Conservation (phyloP, 2,888 invertebrate genomes). For the Rotaria socialis region DNA sequence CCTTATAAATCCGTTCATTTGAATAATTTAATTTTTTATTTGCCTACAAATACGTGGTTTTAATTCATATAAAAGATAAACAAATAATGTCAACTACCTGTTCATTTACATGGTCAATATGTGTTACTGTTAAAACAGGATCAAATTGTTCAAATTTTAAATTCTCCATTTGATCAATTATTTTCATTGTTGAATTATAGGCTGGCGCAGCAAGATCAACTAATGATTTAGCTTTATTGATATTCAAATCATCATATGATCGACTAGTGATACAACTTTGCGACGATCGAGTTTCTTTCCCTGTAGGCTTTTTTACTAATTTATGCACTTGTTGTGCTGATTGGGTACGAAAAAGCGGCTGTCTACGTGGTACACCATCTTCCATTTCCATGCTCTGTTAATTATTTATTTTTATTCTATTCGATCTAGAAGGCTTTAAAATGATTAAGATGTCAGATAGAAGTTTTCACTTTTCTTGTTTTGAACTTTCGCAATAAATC, state of each 20-base stretch:
- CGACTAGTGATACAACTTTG: background rate
- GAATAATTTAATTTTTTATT: slow-evolving; percentile 36
- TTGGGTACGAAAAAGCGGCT: slow-evolving; percentile 10
- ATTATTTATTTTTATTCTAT: too few species aligned
- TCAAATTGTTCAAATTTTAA: slow-evolving; percentile 37
- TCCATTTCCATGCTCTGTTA: background rate
- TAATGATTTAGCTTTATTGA: background rate
- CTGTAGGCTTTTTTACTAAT: background rate
- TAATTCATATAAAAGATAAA: too few species aligned
- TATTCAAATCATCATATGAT: slow-evolving; percentile 23
- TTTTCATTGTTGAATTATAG: slow-evolving; percentile 30
- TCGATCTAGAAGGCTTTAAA: background rate
- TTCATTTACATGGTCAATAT: slow-evolving; percentile 4
- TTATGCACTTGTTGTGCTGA: background rate
- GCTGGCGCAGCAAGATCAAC: background rate
- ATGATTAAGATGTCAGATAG: background rate
- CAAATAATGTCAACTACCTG: background rate
- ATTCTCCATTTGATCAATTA: slow-evolving; percentile 31
- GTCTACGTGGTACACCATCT: slow-evolving; percentile 19
- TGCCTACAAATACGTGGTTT: background rate
- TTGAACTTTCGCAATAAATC: background rate
- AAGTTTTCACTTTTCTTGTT: background rate
- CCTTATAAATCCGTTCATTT: slow-evolving; percentile 8
- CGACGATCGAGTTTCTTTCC: background rate
- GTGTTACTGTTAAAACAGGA: slow-evolving; percentile 25